Evolutionary conservation across 2,113 vertebrate genomes (phyloP).

Genomic region (Castor canadensis): DNA sequence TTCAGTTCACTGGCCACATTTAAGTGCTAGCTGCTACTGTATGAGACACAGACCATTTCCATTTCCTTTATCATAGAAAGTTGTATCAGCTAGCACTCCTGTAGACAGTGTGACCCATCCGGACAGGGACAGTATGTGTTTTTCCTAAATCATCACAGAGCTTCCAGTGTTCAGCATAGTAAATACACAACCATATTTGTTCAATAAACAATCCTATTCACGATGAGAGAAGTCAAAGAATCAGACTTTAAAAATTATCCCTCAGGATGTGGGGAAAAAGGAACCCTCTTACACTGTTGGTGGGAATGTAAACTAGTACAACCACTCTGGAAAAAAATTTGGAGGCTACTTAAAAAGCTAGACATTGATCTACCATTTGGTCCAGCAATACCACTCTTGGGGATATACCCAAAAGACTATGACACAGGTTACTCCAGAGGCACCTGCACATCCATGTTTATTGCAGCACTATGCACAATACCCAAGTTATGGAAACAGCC

Average conservation of each 20-base stretch:
- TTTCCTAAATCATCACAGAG: neutral
- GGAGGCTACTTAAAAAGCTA: too few species aligned
- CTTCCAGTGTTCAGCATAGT: neutral
- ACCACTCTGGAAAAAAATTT: too few species aligned
- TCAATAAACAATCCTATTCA: neutral
- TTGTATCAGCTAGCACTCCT: neutral
- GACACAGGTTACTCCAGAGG: too few species aligned
- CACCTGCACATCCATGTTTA: too few species aligned
- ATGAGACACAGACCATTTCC: neutral
- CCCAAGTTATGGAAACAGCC: too few species aligned
- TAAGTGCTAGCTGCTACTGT: neutral
- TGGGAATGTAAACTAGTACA: too few species aligned
- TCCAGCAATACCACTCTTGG: too few species aligned
- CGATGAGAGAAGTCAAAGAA: neutral
- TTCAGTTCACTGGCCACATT: neutral
- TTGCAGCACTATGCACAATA: too few species aligned
- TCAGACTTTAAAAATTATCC: neutral
- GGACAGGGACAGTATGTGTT: neutral
- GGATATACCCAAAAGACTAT: too few species aligned
- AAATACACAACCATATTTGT: neutral
- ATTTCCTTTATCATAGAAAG: neutral
- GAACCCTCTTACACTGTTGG: too few species aligned
- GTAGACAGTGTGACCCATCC: neutral
- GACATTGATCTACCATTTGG: too few species aligned
- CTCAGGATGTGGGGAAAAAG: neutral